These are phyloP conservation scores for Cataglyphis altisquamis DNA, from an alignment of 2,888 invertebrate genomes.

Conservation along the genomic window DNA sequence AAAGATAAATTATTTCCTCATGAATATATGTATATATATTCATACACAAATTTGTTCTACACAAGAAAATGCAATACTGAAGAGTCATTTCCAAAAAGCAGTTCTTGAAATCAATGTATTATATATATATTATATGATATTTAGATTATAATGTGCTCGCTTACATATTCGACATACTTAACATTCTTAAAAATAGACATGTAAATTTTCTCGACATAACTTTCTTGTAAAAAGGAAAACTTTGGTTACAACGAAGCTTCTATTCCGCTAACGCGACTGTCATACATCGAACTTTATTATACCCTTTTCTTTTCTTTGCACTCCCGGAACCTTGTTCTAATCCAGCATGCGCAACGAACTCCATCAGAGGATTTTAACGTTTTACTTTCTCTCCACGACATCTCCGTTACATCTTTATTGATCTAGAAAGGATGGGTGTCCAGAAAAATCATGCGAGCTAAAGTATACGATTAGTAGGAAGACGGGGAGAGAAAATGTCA, in stretches of 20 bases:
- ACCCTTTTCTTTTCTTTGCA: constrained; percentile 1
- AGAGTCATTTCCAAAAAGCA: not conserved
- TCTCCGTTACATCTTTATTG: not conserved
- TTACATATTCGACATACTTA: not conserved
- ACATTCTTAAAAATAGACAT: not conserved
- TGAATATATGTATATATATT: not conserved
- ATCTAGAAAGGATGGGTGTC: constrained; percentile 4
- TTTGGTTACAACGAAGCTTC: constrained; percentile 14
- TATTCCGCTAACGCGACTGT: constrained; percentile 26
- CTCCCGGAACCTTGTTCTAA: not conserved
- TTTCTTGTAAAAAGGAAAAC: constrained; percentile 3
- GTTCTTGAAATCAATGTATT: not conserved
- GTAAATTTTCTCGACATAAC: not conserved
- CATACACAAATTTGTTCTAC: not conserved
- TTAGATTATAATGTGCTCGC: not conserved
- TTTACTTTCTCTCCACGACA: not conserved
- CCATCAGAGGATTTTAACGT: constrained; percentile 7
- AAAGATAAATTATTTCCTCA: not conserved
- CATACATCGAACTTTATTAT: constrained; percentile 56
- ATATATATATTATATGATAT: not conserved
- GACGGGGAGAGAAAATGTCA: constrained; percentile 8
- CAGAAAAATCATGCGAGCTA: not conserved
- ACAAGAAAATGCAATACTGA: not conserved
- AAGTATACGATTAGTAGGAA: not conserved
- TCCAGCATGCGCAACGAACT: constrained; percentile 17